Evolutionary conservation across 2,888 invertebrate genomes (phyloP), one percentile per base, ranked within the genome.

Genomic region (Caenorhabditis japonica): DNA sequence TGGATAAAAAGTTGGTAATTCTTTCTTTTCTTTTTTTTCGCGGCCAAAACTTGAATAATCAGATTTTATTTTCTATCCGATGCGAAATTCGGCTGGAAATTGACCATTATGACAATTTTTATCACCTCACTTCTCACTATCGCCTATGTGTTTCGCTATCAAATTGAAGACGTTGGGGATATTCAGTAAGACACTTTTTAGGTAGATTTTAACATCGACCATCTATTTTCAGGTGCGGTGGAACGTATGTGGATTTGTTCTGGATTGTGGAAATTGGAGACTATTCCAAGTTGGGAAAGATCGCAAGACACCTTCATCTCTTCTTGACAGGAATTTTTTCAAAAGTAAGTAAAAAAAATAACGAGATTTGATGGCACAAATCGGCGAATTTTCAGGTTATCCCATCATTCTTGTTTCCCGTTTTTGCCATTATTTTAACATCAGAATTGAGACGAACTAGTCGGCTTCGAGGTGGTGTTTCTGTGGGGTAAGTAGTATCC

Each of bases 81-180:
- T 1, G n/a, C 46, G 0, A 36, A 25, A 25, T 46, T 36, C 13
- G 56, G 56, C 0, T 21, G 19, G 23, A 19, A 36, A 3, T 5
- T 17, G 3, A 38, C 38, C 4, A 0, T 38, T 5, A 12, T 38
- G 0, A 23, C 36, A 0, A 10, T 58, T 15, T 3, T 46, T 1
- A 15, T 44, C 15, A 58, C 46, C 15, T 17, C 56, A 10, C 15
- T 58, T n/a, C 46, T 58, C 17, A 36, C 43, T 3, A 34, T 58
- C 13, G 36, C 25, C 13, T 58, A 46, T 27, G 7, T 46, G 7
- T 58, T 46, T 21, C 56, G 56, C 3, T 58, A 44, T 12, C 44
- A 38, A 3, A 58, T 58, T 17, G 15, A 13, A 4, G 13, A 21
- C 2, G 12, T 21, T 7, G 43, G 13, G 23, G 13, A 15, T 17